Percentiles rank a stretch among this genome's conserved stretches.
Evolutionary conservation across 2,888 invertebrate species (phyloP).

Genomic region (Hyposoter dolosus): DNA sequence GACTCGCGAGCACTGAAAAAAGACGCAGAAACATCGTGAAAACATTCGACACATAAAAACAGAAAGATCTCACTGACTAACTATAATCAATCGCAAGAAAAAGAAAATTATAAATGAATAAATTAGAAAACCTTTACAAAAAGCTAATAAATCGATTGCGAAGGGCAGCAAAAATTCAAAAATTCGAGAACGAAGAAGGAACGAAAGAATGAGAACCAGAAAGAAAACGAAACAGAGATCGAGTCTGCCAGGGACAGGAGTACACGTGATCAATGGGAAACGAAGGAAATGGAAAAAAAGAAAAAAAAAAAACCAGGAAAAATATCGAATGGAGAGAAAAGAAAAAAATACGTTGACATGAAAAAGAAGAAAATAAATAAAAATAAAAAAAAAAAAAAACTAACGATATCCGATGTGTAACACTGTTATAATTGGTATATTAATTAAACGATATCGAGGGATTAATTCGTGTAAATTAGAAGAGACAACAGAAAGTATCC

Average conservation of each 20-base stretch:
- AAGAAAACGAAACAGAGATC: slow-evolving; percentile 32
- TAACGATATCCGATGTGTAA: slow-evolving; percentile 77
- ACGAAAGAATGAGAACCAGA: slow-evolving; percentile 41
- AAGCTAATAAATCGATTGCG: too few species aligned
- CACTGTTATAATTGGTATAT: slow-evolving; percentile 77
- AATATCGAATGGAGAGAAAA: slow-evolving; percentile 54
- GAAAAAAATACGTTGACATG: slow-evolving; percentile 36
- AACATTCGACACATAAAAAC: neutral
- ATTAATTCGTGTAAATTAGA: slow-evolving; percentile 82
- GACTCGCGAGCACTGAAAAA: slow-evolving; percentile 22
- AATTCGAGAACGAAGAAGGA: slow-evolving; percentile 37
- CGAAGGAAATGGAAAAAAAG: slow-evolving; percentile 13
- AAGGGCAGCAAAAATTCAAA: neutral
- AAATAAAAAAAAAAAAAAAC: slow-evolving; percentile 57
- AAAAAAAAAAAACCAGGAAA: slow-evolving; percentile 3
- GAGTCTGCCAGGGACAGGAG: slow-evolving; percentile 51
- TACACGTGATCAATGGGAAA: slow-evolving; percentile 18
- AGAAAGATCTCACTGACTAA: neutral
- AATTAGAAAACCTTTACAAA: neutral
- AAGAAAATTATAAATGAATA: neutral
- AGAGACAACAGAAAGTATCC: slow-evolving; percentile 83
- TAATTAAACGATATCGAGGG: slow-evolving; percentile 76
- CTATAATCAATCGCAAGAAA: too few species aligned
- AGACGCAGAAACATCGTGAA: neutral
- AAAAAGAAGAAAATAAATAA: slow-evolving; percentile 40